Evolutionary conservation across 2,797 vertebrate genomes (phyloP), one percentile per base, ranked within the genome.

Genomic region (Sciurus vulgaris): DNA sequence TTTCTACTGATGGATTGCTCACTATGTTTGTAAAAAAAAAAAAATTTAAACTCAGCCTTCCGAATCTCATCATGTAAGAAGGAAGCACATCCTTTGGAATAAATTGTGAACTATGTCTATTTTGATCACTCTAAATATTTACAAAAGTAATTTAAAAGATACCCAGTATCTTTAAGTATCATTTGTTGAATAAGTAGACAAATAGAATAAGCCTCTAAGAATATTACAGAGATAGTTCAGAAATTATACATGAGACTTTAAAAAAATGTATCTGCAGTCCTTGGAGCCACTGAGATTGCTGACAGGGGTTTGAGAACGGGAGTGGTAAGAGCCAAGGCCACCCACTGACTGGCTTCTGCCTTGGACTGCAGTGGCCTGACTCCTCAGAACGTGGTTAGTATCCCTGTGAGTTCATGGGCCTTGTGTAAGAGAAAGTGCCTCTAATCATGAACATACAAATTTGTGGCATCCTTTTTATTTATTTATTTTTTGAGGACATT

Each of bases 1-100:
- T 93, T 18, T 59, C 30, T 30, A 38, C 3, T 85, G 84, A 65
- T 8, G 10, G 3, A 35, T 83, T 76, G 3, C 41, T 83, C 35
- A 78, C 67, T 95, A 78, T 49, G 86, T 87, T 81, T 91, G 54
- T 38, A 51, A 33, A 93, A 93, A 86, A 51, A 33, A 93, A 93
- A 86, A 22, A 1, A 14, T 72, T 76, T 67, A 85, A 82, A 59
- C 67, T 20, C 7, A 72, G 2, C 1, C 20, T 89, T 94, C 20
- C 74, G 14, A 89, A 84, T 56, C 28, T 35, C 18, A 81, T 35
- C 18, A 76, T 76, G 14, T 70, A 30, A 81, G 10, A 92, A 87
- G 20, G 2, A 94, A 63, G 4, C 9, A 33, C 15, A 74, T 82
- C 4, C 41, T 94, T 69, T 84, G 14, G 30, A 84, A 54, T 65